Conservation (phyloP, 2,888 invertebrate species). For the Eupithecia centaureata region DNA sequence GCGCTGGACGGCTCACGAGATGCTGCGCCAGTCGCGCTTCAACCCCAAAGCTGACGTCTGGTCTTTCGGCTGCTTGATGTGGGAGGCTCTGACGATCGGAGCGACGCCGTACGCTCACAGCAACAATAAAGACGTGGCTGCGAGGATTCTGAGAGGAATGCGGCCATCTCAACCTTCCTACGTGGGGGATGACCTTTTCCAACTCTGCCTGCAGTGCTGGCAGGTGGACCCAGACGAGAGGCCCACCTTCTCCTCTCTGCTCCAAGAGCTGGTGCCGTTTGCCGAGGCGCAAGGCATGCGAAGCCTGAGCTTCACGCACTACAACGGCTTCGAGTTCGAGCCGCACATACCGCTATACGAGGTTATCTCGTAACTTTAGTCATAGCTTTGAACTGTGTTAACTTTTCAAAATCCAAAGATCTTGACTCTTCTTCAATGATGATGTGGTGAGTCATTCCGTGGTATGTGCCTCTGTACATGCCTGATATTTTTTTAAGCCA, state of each 20-base stretch:
- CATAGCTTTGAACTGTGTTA: constrained; percentile 14
- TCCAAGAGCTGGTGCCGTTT: constrained; percentile 71
- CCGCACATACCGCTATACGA: constrained; percentile 76
- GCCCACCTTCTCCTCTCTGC: constrained; percentile 87
- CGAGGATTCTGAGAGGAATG: constrained; percentile 87
- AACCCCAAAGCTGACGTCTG: constrained; percentile 91
- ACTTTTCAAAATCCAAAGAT: constrained; percentile 43
- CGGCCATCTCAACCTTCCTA: constrained; percentile 89
- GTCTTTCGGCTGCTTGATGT: constrained; percentile 92
- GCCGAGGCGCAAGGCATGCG: constrained; percentile 65
- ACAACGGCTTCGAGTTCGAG: constrained; percentile 76
- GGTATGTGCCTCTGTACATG: constrained; percentile 10
- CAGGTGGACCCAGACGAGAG: constrained; percentile 91
- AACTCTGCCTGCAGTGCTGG: constrained; percentile 93
- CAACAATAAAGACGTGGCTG: constrained; percentile 86
- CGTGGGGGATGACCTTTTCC: constrained; percentile 91
- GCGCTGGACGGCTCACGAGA: constrained; percentile 92
- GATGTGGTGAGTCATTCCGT: constrained; percentile 20
- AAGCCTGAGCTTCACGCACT: constrained; percentile 76
- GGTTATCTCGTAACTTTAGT: constrained; percentile 63
- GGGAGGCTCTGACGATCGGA: constrained; percentile 92
- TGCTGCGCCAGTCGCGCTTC: constrained; percentile 87
- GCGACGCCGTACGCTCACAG: constrained; percentile 91
- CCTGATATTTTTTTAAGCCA: constrained; percentile 9
- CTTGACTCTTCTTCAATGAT: constrained; percentile 1